These are phyloP conservation scores for Nemotelus pantherinus DNA, from an alignment of 2,888 invertebrate genomes.

Conservation along the genomic window DNA sequence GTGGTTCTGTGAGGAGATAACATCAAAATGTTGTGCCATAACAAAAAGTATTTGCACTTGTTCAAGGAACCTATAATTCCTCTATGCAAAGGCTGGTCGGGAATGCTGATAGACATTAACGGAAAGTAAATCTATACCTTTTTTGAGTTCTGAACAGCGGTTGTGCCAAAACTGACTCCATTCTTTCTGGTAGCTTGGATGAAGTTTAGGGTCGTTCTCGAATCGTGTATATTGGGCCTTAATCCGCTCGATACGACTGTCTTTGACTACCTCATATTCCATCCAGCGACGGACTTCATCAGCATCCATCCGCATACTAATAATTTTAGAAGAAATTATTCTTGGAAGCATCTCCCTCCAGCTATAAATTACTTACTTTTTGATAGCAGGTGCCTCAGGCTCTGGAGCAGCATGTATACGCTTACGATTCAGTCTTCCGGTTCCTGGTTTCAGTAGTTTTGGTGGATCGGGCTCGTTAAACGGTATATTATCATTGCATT, in stretches of 20 bases:
- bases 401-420: background rate
- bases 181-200: slow-evolving; percentile 37
- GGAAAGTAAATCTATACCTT: slow-evolving; percentile 28
- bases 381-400: background rate
- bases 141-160: slow-evolving; percentile 34
- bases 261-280: slow-evolving; percentile 37
- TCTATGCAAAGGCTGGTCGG: no score
- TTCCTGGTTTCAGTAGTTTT: background rate
- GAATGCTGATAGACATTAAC: background rate
- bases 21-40: background rate
- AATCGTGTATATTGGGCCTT: slow-evolving; percentile 41
- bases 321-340: background rate
- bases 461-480: slow-evolving; percentile 48
- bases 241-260: slow-evolving; percentile 38
- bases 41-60: no score
- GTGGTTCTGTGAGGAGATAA: no score
- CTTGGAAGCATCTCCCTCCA: background rate
- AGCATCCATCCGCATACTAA: slow-evolving; percentile 1
- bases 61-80: no score
- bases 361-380: background rate
- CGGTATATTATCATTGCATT: slow-evolving; percentile 45
- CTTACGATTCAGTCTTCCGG: background rate
- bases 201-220: slow-evolving; percentile 36
- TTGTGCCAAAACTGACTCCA: slow-evolving; percentile 42
- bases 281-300: slow-evolving; percentile 38